Evolutionary conservation across 2,888 invertebrate species (phyloP).

Genomic region (Chirona hameri): DNA sequence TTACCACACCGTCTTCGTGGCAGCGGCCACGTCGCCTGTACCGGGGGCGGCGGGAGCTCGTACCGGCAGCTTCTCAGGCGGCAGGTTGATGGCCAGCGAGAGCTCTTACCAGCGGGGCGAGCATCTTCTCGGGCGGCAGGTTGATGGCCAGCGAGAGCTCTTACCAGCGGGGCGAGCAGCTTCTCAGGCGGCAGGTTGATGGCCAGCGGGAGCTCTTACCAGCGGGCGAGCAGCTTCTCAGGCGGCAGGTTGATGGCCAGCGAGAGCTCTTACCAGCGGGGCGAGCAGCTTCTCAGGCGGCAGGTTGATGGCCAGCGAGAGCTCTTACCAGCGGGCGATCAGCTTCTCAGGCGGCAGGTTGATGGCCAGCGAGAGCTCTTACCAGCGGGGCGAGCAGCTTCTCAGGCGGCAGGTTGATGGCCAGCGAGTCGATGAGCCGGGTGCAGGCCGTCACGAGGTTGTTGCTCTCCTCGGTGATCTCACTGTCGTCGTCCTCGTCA

Average conservation of each 20-base stretch:
- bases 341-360: conserved; percentile 72
- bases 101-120: conserved; percentile 44
- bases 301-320: conserved; percentile 64
- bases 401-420: conserved; percentile 70
- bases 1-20: too few relatives aligned
- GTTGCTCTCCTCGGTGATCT: conserved; percentile 51
- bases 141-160: conserved; percentile 60
- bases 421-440: conserved; percentile 69
- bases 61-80: conserved; percentile 66
- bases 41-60: conserved; percentile 10
- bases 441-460: conserved; percentile 65
- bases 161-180: conserved; percentile 51
- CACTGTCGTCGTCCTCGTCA: conserved; percentile 56
- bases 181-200: conserved; percentile 72
- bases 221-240: conserved; percentile 60
- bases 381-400: conserved; percentile 55
- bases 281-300: conserved; percentile 68
- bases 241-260: conserved; percentile 71
- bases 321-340: conserved; percentile 46
- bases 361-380: conserved; percentile 56
- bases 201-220: conserved; percentile 54
- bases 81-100: conserved; percentile 66
- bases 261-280: conserved; percentile 43
- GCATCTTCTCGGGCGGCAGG: conserved; percentile 70
- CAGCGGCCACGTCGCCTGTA: not conserved